phyloP scores from a whole-genome alignment of 2,888 invertebrate genomes.

The Hemaris fuciformis region DNA sequence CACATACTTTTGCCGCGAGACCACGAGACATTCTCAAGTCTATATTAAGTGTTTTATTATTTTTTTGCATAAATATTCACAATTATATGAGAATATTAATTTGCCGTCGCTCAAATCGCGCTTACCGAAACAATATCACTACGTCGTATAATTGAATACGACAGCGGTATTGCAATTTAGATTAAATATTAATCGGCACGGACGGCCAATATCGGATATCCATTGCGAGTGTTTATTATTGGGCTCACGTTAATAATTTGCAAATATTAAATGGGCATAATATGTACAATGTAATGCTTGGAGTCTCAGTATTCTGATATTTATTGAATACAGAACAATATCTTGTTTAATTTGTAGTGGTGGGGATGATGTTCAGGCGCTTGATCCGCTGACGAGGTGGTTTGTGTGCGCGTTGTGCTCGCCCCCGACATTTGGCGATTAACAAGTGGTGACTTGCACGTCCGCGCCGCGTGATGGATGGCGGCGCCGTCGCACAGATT shows the following conservation, averaged over 20 bases:
- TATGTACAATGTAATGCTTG: too few species aligned
- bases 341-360: background rate
- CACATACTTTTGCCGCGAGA: too few species aligned
- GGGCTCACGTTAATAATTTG: background rate
- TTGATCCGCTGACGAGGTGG: background rate
- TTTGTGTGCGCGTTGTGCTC: too few species aligned
- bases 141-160: background rate
- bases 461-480: background rate
- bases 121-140: background rate
- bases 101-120: background rate
- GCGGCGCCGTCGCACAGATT: background rate
- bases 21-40: too few species aligned
- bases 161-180: background rate
- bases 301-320: background rate
- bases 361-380: background rate
- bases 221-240: background rate
- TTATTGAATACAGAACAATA: background rate
- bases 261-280: background rate
- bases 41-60: too few species aligned
- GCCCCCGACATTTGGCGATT: background rate
- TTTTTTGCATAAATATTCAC: too few species aligned
- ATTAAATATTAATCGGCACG: background rate
- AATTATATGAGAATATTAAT: background rate
- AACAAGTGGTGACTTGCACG: background rate
- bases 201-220: background rate